Evolutionary conservation across 2,888 invertebrate species (phyloP), one percentile per base, ranked within the genome.

Genomic region (Pegoplata infirma): DNA sequence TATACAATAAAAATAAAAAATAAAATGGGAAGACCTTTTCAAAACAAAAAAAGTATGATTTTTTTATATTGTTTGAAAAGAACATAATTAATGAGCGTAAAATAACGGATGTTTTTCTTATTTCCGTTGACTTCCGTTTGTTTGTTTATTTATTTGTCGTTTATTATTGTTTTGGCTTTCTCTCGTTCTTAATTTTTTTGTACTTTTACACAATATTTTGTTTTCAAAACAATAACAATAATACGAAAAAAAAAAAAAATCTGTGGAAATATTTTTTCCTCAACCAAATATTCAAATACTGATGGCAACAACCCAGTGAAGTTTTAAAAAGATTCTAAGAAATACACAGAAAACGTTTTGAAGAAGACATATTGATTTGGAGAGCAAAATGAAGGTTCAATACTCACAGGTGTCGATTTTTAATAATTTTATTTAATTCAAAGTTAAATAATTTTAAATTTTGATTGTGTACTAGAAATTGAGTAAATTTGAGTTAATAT

Each of bases 101-200:
- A 53, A 74, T 78, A 81, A 77, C 84, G 85, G 84, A 86, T 85
- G 84, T 84, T 85, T 82, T 81, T 81, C 81, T 84, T 83, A 82
- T 86, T 85, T 85, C 83, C 82, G 80, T 81, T 81, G 80, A 84
- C 84, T 84, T 86, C 83, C 84, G 78, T 80, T 81, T 61, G 59
- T 77, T 74, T 76, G 63, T 74, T 73, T 76, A 77, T 71, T 77
- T 83, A 79, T 76, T 83, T 81, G 81, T 81, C 81, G 67, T 58
- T 71, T 44, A 21, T 64, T 64, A 44, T 56, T 36, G 47, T 61
- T 78, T 71, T 44, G n/a, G 23, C 55, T 56, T 76, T 73, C 64
- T 28, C 68, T 23, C 51, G 19, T 47, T 49, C 68, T 17, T n/a
- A n/a, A n/a, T n/a, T n/a, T n/a, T n/a, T 12, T 3, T 23, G 23